phyloP scores from a whole-genome alignment of 2,888 invertebrate genomes.

The Elaeidobius kamerunicus region DNA sequence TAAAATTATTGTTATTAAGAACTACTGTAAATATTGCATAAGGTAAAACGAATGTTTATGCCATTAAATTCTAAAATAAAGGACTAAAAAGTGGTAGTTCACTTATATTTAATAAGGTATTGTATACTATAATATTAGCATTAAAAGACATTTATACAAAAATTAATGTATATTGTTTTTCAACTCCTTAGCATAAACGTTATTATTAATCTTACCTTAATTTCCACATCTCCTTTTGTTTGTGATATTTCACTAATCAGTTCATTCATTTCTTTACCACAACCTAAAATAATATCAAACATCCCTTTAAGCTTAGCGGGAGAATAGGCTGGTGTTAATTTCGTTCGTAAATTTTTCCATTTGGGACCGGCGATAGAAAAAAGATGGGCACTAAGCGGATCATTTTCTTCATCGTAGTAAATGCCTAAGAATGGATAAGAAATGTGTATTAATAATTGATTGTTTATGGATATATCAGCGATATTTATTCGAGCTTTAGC shows the following conservation, averaged over 20 bases:
- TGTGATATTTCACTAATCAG: constrained; percentile 45
- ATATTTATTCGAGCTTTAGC: background rate
- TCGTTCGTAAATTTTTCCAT: constrained; percentile 62
- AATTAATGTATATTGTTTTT: no score
- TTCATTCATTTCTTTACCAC: constrained; percentile 54
- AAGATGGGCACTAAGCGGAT: constrained; percentile 60
- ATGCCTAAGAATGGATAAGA: constrained; percentile 38
- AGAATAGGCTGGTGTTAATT: constrained; percentile 65
- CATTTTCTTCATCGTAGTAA: constrained; percentile 58
- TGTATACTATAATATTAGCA: no score
- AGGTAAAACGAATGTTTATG: no score
- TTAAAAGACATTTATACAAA: no score
- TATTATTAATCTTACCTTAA: constrained; percentile 43
- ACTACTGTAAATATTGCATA: background rate
- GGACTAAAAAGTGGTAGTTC: no score
- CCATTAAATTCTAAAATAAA: no score
- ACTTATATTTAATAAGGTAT: no score
- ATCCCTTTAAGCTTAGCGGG: constrained; percentile 65
- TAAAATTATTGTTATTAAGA: no score
- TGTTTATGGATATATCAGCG: background rate
- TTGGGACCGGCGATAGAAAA: constrained; percentile 55
- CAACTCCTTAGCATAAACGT: no score
- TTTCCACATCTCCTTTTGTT: constrained; percentile 43
- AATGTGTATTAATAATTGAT: background rate
- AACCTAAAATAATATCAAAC: constrained; percentile 58